phyloP scores from a whole-genome alignment of 2,888 invertebrate species.

The Teleiodes luculella region DNA sequence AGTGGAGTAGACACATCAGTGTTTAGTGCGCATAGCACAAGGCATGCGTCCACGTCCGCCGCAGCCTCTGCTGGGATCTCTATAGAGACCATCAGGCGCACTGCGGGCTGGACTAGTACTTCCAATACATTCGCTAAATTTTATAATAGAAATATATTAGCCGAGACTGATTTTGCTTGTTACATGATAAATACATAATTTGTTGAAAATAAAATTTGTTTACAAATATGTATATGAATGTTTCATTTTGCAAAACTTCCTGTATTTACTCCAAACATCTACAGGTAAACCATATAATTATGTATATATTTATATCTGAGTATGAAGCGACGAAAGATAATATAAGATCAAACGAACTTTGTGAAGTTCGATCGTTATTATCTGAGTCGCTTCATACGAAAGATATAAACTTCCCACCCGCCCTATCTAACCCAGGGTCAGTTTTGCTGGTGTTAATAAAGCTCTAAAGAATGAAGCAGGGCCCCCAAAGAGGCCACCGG shows the following conservation, averaged over 20 bases:
- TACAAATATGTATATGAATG: neutral
- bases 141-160: slow-evolving; percentile 10
- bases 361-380: neutral
- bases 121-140: slow-evolving; percentile 14
- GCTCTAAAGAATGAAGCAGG: no score
- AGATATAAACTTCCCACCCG: no score
- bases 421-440: no score
- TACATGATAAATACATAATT: neutral
- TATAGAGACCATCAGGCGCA: slow-evolving; percentile 15
- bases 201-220: neutral
- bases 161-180: neutral
- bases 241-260: neutral
- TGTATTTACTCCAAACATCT: neutral
- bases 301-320: neutral
- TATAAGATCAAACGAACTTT: neutral
- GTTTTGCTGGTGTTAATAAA: no score
- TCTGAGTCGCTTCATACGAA: no score
- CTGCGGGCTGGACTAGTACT: slow-evolving; percentile 16
- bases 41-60: slow-evolving; percentile 16
- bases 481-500: no score
- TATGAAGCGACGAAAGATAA: neutral
- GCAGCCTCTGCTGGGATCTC: slow-evolving; percentile 6
- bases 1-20: slow-evolving; percentile 11
- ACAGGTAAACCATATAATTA: neutral
- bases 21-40: slow-evolving; percentile 15